Percentiles rank a stretch among this genome's conserved stretches.
Conservation (phyloP, 2,797 vertebrate species). For the Xenopus petersii region DNA sequence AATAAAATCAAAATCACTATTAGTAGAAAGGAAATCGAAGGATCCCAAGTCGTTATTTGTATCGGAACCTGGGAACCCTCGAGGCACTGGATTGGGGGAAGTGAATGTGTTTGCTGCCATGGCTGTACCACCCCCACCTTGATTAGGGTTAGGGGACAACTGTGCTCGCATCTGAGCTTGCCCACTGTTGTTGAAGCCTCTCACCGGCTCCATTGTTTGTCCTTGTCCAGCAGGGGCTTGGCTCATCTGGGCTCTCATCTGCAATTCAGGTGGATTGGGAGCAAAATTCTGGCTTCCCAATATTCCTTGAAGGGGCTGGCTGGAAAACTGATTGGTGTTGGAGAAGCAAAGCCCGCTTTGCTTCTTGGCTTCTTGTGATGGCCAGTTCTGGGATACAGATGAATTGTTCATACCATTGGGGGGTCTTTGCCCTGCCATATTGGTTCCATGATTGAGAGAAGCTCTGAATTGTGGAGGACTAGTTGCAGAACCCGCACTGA, state of each 20-base stretch:
- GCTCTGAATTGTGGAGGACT: slow-evolving; percentile 73
- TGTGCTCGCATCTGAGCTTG: slow-evolving; percentile 72
- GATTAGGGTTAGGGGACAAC: slow-evolving; percentile 63
- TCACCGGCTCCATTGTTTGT: slow-evolving; percentile 62
- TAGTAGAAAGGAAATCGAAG: slow-evolving; percentile 91
- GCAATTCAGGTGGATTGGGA: slow-evolving; percentile 76
- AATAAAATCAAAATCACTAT: slow-evolving; percentile 93
- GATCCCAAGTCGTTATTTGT: slow-evolving; percentile 73
- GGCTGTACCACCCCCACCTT: slow-evolving; percentile 58
- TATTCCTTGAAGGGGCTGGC: slow-evolving; percentile 69
- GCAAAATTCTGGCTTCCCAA: slow-evolving; percentile 75
- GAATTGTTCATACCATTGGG: slow-evolving; percentile 71
- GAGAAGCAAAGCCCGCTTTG: slow-evolving; percentile 71
- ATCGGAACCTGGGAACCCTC: slow-evolving; percentile 74
- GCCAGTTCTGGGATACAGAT: slow-evolving; percentile 71
- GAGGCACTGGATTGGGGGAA: slow-evolving; percentile 66
- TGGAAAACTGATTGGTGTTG: slow-evolving; percentile 66
- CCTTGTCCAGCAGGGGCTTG: slow-evolving; percentile 65
- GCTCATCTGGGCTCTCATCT: slow-evolving; percentile 74
- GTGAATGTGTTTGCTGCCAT: slow-evolving; percentile 74
- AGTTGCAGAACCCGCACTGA: slow-evolving; percentile 67
- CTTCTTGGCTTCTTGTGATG: slow-evolving; percentile 62
- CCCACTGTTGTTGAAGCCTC: slow-evolving; percentile 72
- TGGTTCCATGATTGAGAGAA: slow-evolving; percentile 67
- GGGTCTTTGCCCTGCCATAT: slow-evolving; percentile 67